Base-by-base conservation (phyloP, 2,797 vertebrate genomes). In the Halcyon chelicuti region DNA sequence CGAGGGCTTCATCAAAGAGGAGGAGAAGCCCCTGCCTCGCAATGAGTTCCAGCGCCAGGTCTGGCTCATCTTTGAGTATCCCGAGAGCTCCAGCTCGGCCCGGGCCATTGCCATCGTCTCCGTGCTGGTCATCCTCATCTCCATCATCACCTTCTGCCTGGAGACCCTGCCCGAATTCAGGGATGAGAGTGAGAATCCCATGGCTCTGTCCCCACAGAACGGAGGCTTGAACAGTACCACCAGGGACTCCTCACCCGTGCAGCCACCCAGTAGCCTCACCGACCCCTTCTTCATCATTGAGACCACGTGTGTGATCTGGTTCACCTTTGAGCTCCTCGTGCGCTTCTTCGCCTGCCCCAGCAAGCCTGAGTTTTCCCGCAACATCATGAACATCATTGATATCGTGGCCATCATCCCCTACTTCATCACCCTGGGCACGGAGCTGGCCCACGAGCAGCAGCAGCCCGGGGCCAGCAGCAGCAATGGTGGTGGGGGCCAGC, bases 11-110 rank as follows among this genome's bases (percentile, higher is more conserved):
- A 98, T 99, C 13, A 98, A 99, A 39, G 99, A 99, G 33, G 99
- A 99, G 92, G 99, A 99, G 90, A 99, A 99, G 83, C 99, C 99
- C 3, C 97, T 99, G 95, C 99, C 99, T 1, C 95, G 97, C 88
- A 98, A 98, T 0, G 99, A 99, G 94, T 99, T 99, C 96, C 99
- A 99, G 96, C 99, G 99, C 67, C 99, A 99, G 95, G 99, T 99
- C n/a, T 99, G 99, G 99, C 99, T 99, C 29, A 99, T 99, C 47
- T 99, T 99, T 18, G 99, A 99, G 93, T 99, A 99, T 33, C 99
- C 99, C 0, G 99, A 99, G 88, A 99, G 99, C 94, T 99, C 99
- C 4, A 98, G 98, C 33, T 98, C 99, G 0, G 99, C 99, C 1
- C 98, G 99, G 8, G 99, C 98, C 88, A 99, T 99, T 19, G 99